Evolutionary conservation across 2,113 vertebrate genomes (phyloP).

Genomic region (Hydrochoerus hydrochaeris): DNA sequence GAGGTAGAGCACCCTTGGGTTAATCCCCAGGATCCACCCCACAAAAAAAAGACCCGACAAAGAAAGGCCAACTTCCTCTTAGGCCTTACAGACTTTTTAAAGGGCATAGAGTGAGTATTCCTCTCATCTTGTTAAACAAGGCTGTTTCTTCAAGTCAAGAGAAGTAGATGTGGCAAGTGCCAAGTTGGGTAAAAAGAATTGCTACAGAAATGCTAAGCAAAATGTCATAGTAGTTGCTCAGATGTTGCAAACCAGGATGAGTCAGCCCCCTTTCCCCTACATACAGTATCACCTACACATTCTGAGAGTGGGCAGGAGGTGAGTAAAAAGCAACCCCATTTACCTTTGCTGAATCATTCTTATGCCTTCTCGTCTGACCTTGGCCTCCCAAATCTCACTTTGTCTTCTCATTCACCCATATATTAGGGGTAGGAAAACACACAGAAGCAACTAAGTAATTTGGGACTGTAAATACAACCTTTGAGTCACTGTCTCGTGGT

Average conservation of each 20-base stretch:
- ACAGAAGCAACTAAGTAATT: neutral
- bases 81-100: neutral
- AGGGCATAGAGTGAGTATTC: neutral
- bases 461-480: neutral
- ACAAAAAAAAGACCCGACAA: neutral
- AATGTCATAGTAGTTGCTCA: constrained; percentile 62
- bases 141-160: constrained; percentile 1
- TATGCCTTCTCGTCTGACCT: neutral
- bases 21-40: neutral
- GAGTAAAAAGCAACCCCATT: constrained; percentile 22
- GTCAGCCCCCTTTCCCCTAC: neutral
- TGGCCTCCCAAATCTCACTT: neutral
- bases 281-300: neutral
- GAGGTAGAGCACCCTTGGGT: neutral
- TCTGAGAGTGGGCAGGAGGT: neutral
- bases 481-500: neutral
- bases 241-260: constrained; percentile 29
- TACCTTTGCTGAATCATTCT: constrained; percentile 32
- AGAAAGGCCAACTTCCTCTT: neutral
- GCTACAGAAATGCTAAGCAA: constrained; percentile 30
- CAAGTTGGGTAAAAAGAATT: constrained; percentile 30
- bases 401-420: neutral
- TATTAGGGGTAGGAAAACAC: neutral
- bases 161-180: neutral
- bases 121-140: neutral